Evolutionary conservation across 2,888 invertebrate species (phyloP).

Genomic region (Exephanes ischioxanthus): DNA sequence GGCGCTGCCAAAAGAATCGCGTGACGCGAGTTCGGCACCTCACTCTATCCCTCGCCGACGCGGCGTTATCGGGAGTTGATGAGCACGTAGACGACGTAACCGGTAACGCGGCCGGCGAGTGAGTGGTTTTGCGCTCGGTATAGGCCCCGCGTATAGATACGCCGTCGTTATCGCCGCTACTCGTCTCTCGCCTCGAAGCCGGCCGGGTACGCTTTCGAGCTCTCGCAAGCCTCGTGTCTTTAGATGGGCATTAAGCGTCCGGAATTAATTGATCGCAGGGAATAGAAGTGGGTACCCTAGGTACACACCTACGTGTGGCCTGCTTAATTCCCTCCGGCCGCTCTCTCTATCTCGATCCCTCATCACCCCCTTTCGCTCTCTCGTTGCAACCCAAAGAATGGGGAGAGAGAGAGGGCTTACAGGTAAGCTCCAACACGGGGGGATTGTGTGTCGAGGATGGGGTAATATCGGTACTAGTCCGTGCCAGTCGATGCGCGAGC

Average conservation of each 20-base stretch:
- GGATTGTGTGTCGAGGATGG: slow-evolving; percentile 64
- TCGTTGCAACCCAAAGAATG: slow-evolving; percentile 67
- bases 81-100: slow-evolving; percentile 76
- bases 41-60: slow-evolving; percentile 36
- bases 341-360: slow-evolving; percentile 23
- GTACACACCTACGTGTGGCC: slow-evolving; percentile 75
- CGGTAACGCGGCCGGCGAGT: slow-evolving; percentile 72
- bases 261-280: slow-evolving; percentile 83
- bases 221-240: slow-evolving; percentile 76
- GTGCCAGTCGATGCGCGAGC: slow-evolving; percentile 81
- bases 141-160: slow-evolving; percentile 50
- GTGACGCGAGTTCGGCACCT: slow-evolving; percentile 73
- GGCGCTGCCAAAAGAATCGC: slow-evolving; percentile 74
- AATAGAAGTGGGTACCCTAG: slow-evolving; percentile 81
- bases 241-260: slow-evolving; percentile 82
- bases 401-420: slow-evolving; percentile 46
- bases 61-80: slow-evolving; percentile 75
- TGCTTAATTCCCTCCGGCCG: slow-evolving; percentile 48
- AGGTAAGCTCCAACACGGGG: slow-evolving; percentile 53
- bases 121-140: slow-evolving; percentile 26
- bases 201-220: slow-evolving; percentile 14
- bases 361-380: slow-evolving; percentile 67
- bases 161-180: slow-evolving; percentile 64
- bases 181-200: slow-evolving; percentile 58
- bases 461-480: slow-evolving; percentile 84